Conservation (phyloP, 2,113 vertebrate genomes). For the Oxyruncus cristatus region DNA sequence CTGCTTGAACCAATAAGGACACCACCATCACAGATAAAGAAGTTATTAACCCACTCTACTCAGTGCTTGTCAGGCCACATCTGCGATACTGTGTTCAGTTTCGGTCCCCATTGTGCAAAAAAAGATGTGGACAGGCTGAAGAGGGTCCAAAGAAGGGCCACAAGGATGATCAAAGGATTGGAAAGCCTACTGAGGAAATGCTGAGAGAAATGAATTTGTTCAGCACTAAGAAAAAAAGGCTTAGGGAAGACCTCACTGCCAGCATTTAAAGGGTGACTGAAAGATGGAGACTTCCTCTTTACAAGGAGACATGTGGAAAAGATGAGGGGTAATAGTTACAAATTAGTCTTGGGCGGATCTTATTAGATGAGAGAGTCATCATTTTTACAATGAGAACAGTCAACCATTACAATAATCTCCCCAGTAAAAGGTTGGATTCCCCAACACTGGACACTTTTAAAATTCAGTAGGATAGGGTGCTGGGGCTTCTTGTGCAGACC, state of each 20-base stretch:
- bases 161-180: not conserved
- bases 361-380: not conserved
- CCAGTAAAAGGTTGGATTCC: not conserved
- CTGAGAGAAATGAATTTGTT: not conserved
- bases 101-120: accelerated
- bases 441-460: not conserved
- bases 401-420: not conserved
- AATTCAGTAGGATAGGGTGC: not conserved
- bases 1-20: not conserved
- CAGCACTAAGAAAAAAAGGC: not conserved
- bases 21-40: not conserved
- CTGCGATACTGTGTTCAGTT: not conserved
- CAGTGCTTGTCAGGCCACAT: not conserved
- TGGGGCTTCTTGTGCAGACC: not conserved
- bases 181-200: not conserved
- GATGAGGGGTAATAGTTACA: not conserved
- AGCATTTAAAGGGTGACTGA: not conserved
- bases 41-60: not conserved
- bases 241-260: not conserved
- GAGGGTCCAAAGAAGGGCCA: not conserved
- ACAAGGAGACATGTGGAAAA: not conserved
- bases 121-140: not conserved
- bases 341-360: not conserved
- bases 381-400: not conserved
- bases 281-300: not conserved